A percentile compares a stretch with the other conserved stretches of the same genome.
phyloP scores from a whole-genome alignment of 2,113 vertebrate species.

The Cranoglanis bouderius region DNA sequence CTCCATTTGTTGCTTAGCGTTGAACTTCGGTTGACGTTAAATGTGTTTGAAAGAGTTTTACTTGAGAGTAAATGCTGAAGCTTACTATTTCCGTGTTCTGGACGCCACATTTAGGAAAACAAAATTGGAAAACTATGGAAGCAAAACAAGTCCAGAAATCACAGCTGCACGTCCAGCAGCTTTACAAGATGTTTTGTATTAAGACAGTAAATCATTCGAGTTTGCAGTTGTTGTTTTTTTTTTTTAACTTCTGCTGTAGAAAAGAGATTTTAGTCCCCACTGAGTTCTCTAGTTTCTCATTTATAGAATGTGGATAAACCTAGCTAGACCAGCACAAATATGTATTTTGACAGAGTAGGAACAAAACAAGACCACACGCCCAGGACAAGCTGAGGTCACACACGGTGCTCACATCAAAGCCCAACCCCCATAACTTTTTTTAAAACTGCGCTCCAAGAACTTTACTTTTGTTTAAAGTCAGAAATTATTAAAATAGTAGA shows the following conservation, averaged over 20 bases:
- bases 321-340: not conserved
- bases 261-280: not conserved
- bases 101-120: not conserved
- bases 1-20: not conserved
- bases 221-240: not conserved
- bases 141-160: not conserved
- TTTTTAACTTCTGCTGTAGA: not conserved
- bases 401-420: not conserved
- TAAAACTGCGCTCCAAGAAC: not conserved
- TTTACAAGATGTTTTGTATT: not conserved
- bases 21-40: not conserved
- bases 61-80: not conserved
- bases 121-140: not conserved
- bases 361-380: not conserved
- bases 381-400: not conserved
- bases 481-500: not conserved
- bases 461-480: not conserved
- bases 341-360: not conserved
- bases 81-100: not conserved
- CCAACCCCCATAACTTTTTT: not conserved
- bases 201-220: not conserved
- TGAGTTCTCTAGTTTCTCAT: not conserved
- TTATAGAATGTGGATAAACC: not conserved
- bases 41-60: not conserved
- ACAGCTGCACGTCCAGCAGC: not conserved